phyloP scores from a whole-genome alignment of 2,888 invertebrate species.

The Cerastis leucographa region DNA sequence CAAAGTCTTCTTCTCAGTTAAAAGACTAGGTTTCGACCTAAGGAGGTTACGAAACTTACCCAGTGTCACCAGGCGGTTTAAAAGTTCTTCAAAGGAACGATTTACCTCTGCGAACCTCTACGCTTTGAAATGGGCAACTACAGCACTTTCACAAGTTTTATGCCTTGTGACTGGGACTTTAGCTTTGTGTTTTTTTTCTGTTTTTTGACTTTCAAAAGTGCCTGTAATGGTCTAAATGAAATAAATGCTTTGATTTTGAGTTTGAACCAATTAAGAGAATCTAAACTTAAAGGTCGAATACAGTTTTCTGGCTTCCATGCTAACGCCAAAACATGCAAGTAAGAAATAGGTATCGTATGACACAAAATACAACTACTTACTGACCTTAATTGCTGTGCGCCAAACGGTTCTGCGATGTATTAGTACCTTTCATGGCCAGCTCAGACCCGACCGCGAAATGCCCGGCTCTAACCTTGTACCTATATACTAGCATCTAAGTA shows the following conservation, averaged over 20 bases:
- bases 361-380: not conserved
- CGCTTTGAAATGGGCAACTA: too few species aligned
- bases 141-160: too few species aligned
- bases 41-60: not conserved
- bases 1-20: not conserved
- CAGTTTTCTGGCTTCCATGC: constrained; percentile 9
- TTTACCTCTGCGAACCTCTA: not conserved
- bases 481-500: not conserved
- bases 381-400: not conserved
- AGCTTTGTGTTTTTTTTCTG: too few species aligned
- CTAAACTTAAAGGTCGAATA: not conserved
- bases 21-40: too few species aligned
- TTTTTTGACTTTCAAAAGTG: too few species aligned
- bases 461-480: not conserved
- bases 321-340: constrained; percentile 6
- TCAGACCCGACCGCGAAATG: not conserved
- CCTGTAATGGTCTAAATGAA: too few species aligned
- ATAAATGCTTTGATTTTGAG: too few species aligned
- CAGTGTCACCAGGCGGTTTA: not conserved
- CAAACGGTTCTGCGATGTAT: not conserved
- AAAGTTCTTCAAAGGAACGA: not conserved
- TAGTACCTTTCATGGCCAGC: constrained; percentile 16
- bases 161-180: too few species aligned
- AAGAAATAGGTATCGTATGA: constrained; percentile 18
- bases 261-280: constrained; percentile 3